Conservation (phyloP, 2,113 vertebrate genomes). For the Heterotilapia buettikoferi region DNA sequence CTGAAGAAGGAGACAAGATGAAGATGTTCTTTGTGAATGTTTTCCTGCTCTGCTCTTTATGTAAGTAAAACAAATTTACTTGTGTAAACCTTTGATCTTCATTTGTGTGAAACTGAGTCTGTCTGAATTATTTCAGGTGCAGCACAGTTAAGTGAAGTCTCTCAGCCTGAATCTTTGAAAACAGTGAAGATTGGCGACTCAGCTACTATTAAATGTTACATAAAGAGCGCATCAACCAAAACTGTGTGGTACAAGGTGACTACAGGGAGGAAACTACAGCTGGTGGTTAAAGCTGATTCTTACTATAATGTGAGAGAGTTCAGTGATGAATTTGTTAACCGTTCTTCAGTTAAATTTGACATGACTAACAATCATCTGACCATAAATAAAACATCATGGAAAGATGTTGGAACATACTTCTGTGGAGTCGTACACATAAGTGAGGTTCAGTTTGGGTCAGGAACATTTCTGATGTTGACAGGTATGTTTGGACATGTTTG, state of each 20-base stretch:
- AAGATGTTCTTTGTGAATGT: neutral
- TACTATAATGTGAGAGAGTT: accelerated
- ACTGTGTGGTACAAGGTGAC: conserved; percentile 5
- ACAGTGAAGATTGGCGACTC: neutral
- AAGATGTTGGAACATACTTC: conserved; percentile 5
- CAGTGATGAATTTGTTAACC: neutral
- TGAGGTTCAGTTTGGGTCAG: neutral
- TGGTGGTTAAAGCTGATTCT: accelerated
- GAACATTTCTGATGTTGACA: neutral
- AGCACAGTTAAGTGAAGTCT: neutral
- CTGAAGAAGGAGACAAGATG: neutral
- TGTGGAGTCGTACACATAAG: neutral
- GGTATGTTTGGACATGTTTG: neutral
- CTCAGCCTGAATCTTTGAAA: neutral
- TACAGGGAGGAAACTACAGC: neutral
- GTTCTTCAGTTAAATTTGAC: neutral
- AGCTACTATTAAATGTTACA: neutral
- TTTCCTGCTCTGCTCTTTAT: neutral
- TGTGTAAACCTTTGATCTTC: neutral
- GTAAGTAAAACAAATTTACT: neutral
- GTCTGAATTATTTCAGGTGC: neutral
- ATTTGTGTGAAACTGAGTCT: neutral
- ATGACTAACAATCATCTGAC: neutral
- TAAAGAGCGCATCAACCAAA: accelerated
- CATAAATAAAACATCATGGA: neutral